phyloP scores from a whole-genome alignment of 2,888 invertebrate species.

The Microctonus brassicae region DNA sequence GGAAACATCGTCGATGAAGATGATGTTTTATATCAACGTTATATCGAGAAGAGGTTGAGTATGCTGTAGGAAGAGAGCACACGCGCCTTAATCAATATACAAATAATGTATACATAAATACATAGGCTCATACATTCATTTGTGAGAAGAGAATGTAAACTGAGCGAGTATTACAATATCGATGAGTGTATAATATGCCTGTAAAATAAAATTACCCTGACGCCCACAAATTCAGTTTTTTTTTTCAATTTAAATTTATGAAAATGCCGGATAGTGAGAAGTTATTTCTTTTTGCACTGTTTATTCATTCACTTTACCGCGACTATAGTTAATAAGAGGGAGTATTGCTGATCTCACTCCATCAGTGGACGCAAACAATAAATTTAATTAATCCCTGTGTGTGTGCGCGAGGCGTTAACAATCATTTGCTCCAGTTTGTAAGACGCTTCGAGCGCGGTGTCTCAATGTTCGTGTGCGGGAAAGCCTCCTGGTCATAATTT shows the following conservation, averaged over 20 bases:
- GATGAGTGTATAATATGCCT: background rate
- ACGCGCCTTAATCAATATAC: background rate
- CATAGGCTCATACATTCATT: too few relatives aligned
- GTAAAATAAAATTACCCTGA: background rate
- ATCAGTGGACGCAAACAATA: slow-evolving; percentile 1
- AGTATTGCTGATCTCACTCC: background rate
- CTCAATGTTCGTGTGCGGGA: slow-evolving; percentile 27
- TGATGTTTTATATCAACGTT: background rate
- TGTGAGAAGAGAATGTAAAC: too few relatives aligned
- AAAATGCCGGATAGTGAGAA: background rate
- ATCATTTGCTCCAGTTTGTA: slow-evolving; percentile 43
- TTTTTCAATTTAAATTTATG: background rate
- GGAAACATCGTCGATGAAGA: background rate
- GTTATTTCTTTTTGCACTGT: background rate
- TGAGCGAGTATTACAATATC: too few relatives aligned
- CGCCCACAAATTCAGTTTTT: background rate
- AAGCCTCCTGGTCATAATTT: slow-evolving; percentile 44
- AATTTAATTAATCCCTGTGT: slow-evolving; percentile 21
- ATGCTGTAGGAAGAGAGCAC: background rate
- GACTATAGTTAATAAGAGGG: background rate
- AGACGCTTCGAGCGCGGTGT: slow-evolving; percentile 30
- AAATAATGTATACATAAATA: too few relatives aligned
- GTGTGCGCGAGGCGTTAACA: slow-evolving; percentile 6
- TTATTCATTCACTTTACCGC: background rate
- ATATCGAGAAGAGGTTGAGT: background rate